Conservation (phyloP, 2,113 vertebrate genomes). For the Brevimyrus niger region DNA sequence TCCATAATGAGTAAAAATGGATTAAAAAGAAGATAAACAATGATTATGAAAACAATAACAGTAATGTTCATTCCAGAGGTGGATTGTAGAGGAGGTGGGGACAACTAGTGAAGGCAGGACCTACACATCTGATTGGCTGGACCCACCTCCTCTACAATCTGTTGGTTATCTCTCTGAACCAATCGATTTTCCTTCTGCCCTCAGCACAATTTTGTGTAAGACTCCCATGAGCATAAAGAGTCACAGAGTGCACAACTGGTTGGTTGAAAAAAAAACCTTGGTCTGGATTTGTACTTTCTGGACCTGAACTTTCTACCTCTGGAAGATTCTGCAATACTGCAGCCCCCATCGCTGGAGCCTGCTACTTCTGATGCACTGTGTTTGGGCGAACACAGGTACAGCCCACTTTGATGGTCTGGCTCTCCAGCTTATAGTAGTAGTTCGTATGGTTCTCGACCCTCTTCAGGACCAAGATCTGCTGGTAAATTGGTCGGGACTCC, state of each 20-base stretch:
- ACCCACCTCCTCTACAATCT: no score
- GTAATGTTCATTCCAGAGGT: background rate
- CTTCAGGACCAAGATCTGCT: slow-evolving; percentile 71
- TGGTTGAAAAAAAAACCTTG: background rate
- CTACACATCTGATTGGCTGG: no score
- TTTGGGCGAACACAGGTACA: slow-evolving; percentile 69
- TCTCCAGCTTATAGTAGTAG: slow-evolving; percentile 66
- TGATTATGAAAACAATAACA: background rate
- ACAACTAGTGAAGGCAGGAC: no score
- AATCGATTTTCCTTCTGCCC: no score
- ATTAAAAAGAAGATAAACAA: background rate
- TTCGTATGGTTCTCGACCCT: slow-evolving; percentile 42
- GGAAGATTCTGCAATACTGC: background rate
- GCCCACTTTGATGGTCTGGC: slow-evolving; percentile 66
- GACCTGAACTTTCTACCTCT: background rate
- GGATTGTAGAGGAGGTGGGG: background rate
- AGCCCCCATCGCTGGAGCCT: background rate
- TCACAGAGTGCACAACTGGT: background rate
- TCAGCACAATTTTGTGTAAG: no score
- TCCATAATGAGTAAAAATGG: background rate
- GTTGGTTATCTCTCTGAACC: no score
- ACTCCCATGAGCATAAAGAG: background rate
- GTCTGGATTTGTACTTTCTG: background rate
- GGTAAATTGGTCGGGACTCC: slow-evolving; percentile 70
- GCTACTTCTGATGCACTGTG: slow-evolving; percentile 31